These are phyloP conservation scores for Corynorhinus townsendii DNA, from an alignment of 2,113 vertebrate species.

Conservation along the genomic window DNA sequence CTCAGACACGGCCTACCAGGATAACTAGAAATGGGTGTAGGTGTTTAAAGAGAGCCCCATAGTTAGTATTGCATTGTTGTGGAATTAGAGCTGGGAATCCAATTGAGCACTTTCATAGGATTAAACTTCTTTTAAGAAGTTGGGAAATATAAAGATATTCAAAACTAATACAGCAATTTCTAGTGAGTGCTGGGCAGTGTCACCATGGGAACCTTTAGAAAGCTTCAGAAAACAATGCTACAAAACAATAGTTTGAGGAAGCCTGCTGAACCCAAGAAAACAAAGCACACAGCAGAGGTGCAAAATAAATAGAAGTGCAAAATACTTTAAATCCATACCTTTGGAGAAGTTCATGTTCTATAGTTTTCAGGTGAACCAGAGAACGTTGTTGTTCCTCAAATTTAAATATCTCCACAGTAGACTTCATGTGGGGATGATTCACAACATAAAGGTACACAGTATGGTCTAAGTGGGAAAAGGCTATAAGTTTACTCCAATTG, in stretches of 20 bases:
- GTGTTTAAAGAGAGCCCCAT: neutral
- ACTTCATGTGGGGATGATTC: constrained; percentile 88
- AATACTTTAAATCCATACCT: constrained; percentile 80
- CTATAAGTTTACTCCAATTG: neutral
- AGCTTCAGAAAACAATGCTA: constrained; percentile 15
- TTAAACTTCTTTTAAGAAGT: constrained; percentile 62
- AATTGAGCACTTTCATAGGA: constrained; percentile 48
- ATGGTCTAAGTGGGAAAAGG: constrained; percentile 78
- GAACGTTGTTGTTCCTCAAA: constrained; percentile 86
- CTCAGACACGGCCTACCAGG: neutral
- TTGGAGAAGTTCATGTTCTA: constrained; percentile 87
- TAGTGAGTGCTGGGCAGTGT: neutral
- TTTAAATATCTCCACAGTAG: constrained; percentile 90
- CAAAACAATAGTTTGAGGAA: constrained; percentile 36
- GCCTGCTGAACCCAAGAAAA: constrained; percentile 4
- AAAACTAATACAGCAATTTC: constrained; percentile 38
- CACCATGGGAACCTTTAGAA: constrained; percentile 37
- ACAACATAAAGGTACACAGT: constrained; percentile 90
- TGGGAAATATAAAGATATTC: constrained; percentile 33
- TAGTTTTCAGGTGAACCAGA: constrained; percentile 88
- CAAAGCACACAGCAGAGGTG: neutral
- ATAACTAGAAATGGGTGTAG: neutral
- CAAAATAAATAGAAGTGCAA: neutral
- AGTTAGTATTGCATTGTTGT: neutral
- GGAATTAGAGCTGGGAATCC: constrained; percentile 44